Conservation (phyloP, 2,797 vertebrate genomes). For the Spinibarbus caldwelli region DNA sequence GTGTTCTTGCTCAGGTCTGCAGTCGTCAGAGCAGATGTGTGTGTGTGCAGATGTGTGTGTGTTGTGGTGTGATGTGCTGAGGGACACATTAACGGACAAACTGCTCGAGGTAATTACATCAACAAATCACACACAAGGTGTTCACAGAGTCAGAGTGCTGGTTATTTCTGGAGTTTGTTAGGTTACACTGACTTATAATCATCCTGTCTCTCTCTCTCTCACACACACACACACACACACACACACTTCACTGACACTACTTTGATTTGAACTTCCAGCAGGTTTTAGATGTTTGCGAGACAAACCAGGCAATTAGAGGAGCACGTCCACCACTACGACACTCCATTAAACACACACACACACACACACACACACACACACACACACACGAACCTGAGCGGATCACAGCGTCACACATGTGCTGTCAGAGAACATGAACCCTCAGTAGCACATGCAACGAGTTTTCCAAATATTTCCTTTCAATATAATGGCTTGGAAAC, state of each 20-base stretch:
- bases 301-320: conserved; percentile 48
- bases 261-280: conserved; percentile 33
- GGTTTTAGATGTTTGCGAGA: conserved; percentile 42
- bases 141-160: conserved; percentile 41
- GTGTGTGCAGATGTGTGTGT: conserved; percentile 38
- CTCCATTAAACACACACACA: conserved; percentile 4
- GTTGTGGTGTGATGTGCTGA: conserved; percentile 50
- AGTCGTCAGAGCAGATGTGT: conserved; percentile 25
- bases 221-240: conserved; percentile 56
- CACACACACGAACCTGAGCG: background rate
- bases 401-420: background rate
- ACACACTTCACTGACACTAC: conserved; percentile 60
- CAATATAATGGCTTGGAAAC: background rate
- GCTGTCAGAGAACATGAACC: background rate
- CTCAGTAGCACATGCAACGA: background rate
- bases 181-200: conserved; percentile 23
- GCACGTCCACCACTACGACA: conserved; percentile 1
- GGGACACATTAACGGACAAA: conserved; percentile 57
- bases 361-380: too few relatives aligned
- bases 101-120: conserved; percentile 58
- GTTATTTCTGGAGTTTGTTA: conserved; percentile 52
- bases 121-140: conserved; percentile 51
- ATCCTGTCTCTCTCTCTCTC: conserved; percentile 24
- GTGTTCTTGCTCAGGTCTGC: conserved; percentile 4
- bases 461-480: background rate